Conservation (phyloP, 2,113 vertebrate species). For the Ranitomeya imitator region DNA sequence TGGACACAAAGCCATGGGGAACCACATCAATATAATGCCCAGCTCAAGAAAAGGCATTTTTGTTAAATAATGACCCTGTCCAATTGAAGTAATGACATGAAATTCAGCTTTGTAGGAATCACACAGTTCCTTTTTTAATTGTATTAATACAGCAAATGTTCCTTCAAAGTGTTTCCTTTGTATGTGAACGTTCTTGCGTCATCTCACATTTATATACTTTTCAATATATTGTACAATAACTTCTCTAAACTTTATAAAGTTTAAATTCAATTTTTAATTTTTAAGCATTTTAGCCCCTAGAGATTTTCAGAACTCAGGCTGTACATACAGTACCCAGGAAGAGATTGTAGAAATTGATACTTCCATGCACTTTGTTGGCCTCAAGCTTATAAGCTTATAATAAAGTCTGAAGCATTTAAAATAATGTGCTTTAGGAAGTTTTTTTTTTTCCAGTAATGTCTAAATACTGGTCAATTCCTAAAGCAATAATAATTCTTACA, state of each 20-base stretch:
- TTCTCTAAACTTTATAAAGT: background rate
- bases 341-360: background rate
- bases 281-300: background rate
- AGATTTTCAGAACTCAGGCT: background rate
- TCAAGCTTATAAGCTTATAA: conserved; percentile 35
- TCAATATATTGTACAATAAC: background rate
- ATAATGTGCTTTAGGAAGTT: conserved; percentile 4
- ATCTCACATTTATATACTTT: conserved; percentile 1
- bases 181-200: background rate
- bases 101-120: background rate
- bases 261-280: background rate
- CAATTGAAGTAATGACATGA: background rate
- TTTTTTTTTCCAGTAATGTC: background rate
- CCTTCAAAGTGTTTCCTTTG: background rate
- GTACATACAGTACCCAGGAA: conserved; percentile 17
- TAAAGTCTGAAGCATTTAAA: conserved; percentile 1
- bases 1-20: too few relatives aligned
- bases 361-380: background rate
- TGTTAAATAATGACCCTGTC: background rate
- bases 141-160: background rate
- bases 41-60: too few relatives aligned
- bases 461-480: background rate
- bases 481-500: background rate
- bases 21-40: too few relatives aligned
- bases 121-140: background rate